These are phyloP conservation scores for Alligator mississippiensis DNA, from an alignment of 2,113 vertebrate genomes.

Conservation along the genomic window DNA sequence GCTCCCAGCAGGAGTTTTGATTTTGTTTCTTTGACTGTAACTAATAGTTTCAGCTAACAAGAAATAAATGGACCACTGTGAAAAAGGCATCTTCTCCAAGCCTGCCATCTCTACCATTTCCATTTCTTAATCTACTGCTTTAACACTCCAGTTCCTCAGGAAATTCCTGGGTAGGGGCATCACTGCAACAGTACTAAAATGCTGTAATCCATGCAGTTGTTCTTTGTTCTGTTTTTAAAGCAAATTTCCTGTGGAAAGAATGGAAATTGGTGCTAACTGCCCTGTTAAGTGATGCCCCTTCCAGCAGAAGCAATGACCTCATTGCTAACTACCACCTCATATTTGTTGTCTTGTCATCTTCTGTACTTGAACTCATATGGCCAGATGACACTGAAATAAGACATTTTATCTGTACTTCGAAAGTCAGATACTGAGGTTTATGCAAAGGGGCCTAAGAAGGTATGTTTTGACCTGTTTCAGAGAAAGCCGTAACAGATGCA, in stretches of 20 bases:
- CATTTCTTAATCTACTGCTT: background rate
- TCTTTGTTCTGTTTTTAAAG: background rate
- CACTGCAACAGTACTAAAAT: background rate
- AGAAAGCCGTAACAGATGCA: background rate
- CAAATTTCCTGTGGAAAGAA: background rate
- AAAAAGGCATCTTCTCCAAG: background rate
- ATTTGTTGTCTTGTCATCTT: conserved; percentile 11
- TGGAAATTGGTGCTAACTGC: background rate
- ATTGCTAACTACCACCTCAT: background rate
- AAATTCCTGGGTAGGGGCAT: background rate
- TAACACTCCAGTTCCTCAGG: background rate
- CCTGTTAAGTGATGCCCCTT: background rate
- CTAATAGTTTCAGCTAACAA: conserved; percentile 11
- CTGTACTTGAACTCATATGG: background rate
- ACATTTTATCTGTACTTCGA: conserved; percentile 26
- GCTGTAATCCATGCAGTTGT: background rate
- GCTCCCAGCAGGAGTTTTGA: background rate
- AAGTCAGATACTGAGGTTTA: conserved; percentile 12
- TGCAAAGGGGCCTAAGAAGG: conserved; percentile 4
- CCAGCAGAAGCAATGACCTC: background rate
- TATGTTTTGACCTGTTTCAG: background rate
- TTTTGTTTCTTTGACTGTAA: conserved; percentile 3
- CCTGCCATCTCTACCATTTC: background rate
- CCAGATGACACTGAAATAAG: conserved; percentile 23
- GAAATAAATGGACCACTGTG: background rate